These are phyloP conservation scores for Cisticola juncidis DNA, from an alignment of 2,113 vertebrate genomes.

Conservation along the genomic window DNA sequence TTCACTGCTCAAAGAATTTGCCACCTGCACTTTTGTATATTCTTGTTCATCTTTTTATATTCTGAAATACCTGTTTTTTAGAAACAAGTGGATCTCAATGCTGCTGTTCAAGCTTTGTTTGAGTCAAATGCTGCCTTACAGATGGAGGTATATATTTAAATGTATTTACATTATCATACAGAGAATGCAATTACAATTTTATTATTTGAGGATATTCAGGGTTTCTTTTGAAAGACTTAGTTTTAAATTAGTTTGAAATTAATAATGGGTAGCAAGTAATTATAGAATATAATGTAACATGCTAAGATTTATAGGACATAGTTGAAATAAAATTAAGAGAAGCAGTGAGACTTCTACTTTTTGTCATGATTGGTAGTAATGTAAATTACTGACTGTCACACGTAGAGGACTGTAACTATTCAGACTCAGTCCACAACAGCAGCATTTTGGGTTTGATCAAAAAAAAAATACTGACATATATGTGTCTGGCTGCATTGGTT, in stretches of 20 bases:
- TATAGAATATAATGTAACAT: conserved; percentile 7
- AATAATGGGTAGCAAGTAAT: background rate
- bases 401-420: background rate
- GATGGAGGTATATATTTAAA: conserved; percentile 82
- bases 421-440: background rate
- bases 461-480: background rate
- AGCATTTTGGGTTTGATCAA: background rate
- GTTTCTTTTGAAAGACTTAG: conserved; percentile 27
- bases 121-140: conserved; percentile 77
- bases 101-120: conserved; percentile 79
- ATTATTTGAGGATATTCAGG: background rate
- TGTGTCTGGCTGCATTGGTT: background rate
- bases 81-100: conserved; percentile 83
- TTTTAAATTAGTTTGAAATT: background rate
- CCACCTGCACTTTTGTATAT: background rate
- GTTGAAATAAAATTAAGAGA: background rate
- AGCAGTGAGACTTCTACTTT: background rate
- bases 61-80: conserved; percentile 66
- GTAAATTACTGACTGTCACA: background rate
- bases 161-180: conserved; percentile 25
- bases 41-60: conserved; percentile 18
- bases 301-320: background rate
- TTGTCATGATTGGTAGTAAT: background rate
- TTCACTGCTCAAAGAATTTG: background rate
- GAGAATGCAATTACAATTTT: background rate